Percentiles rank a stretch among this genome's conserved stretches.
These are phyloP conservation scores for Myiothlypis chrysogaster DNA, from an alignment of 2,797 vertebrate genomes.

Conservation along the genomic window DNA sequence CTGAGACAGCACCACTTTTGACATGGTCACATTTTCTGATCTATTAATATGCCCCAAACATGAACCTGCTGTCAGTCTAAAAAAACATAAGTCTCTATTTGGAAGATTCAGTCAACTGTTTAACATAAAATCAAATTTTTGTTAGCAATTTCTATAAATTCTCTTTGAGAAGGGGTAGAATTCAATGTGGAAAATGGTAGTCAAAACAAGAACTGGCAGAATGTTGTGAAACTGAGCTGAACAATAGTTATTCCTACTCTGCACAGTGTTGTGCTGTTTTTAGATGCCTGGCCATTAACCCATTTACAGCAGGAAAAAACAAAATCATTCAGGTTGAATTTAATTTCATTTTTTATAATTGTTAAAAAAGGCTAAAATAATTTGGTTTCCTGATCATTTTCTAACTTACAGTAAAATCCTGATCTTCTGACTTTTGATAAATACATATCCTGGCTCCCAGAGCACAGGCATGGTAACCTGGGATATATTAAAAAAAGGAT, in stretches of 20 bases:
- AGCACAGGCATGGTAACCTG: fast-evolving
- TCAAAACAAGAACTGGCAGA: neutral
- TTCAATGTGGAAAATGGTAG: neutral
- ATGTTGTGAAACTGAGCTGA: neutral
- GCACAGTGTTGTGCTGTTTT: neutral
- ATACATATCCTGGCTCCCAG: neutral
- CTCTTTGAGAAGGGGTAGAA: neutral
- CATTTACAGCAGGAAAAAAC: neutral
- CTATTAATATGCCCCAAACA: neutral
- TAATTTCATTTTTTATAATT: neutral
- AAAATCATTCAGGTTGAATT: neutral
- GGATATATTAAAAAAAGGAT: neutral
- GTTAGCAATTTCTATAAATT: neutral
- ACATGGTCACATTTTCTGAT: neutral
- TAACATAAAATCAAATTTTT: neutral
- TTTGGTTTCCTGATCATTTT: neutral
- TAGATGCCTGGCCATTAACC: neutral
- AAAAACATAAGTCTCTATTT: neutral
- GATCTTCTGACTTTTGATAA: neutral
- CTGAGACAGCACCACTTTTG: neutral
- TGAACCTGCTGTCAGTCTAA: neutral
- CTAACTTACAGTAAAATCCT: neutral
- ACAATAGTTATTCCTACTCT: neutral
- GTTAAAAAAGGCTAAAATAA: neutral
- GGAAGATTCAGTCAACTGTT: neutral